Evolutionary conservation across 2,113 vertebrate genomes (phyloP), one percentile per base, ranked within the genome.

Genomic region (Sebastes schlegelii): DNA sequence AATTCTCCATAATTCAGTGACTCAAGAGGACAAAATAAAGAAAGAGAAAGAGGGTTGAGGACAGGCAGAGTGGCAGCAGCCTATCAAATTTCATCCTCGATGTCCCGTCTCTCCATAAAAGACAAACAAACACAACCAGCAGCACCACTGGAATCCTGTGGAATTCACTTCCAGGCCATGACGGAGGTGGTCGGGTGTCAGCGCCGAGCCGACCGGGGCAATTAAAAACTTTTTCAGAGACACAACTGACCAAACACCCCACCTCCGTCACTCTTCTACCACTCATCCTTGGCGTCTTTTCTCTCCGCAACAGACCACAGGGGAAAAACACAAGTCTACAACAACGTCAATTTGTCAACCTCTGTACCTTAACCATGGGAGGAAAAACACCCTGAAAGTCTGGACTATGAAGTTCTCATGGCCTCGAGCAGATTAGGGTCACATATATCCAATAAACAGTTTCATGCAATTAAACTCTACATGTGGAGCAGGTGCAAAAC

Each of bases 41-140:
- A 79, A 8, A 49, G 72, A 68, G 26, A 57, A 12, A 52, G 64
- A 23, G 49, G 34, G 54, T 2, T 17, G 21, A 51, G 66, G 48
- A 52, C 65, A 49, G 42, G 65, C 21, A 76, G 74, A 72, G 43
- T 17, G 67, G 76, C 78, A 83, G 79, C 17, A 71, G 72, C 79
- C 70, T 83, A 62, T 90, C 85, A 85, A 85, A 90, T 90, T 92
- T 80, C 80, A 82, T 86, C 86, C 79, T 74, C 65, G 49, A 77
- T 86, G 81, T 88, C 65, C 68, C 0, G 21, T 86, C 79, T 87
- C 79, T 52, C 87, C 83, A 48, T 87, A 87, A 80, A 92, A 94
- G 69, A 76, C 86, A 94, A 93, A 93, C 90, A 88, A 94, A 93
- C 88, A 92, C 63, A 62, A 79, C 79, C 86, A 87, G 83, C 71